Base-by-base conservation (phyloP, 2,113 vertebrate species). In the Tricholaema leucomelas region DNA sequence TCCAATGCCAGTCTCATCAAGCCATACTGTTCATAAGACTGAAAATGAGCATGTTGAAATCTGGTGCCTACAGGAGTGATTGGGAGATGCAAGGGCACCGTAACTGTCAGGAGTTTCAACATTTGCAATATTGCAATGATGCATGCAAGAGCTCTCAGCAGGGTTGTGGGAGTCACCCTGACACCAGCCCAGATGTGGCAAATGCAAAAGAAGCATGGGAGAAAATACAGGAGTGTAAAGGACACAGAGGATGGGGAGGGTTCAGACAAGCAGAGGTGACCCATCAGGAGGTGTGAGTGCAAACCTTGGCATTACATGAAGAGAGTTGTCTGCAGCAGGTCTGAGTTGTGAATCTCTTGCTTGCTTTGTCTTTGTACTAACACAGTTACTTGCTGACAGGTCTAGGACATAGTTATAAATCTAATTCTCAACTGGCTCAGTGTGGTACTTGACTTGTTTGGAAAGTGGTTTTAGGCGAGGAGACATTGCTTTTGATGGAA, bases 101-200 rank as follows among this genome's bases (percentile, higher is more conserved):
- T 20, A 65, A 58, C 59, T 80, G 44, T 19, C 14, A 35, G 71
- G 36, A 8, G 5, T 71, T 87, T 48, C 44, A 54, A 36, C 35
- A 23, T 31, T 44, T 74, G 64, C 48, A 28, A 0, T 56, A 27
- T 63, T 28, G n/a, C 28, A 18, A 10, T 15, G 38, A 15, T 87
- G 38, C 64, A 38, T 76, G 24, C 35, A 33, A n/a, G n/a, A 90
- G 23, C 59, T 58, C 40, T 65, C 2, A 1, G 15, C 12, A 27
- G 64, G 50, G 40, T 30, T 1, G 0, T 28, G 56, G 72, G 40
- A 77, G 21, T 58, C 54, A 28, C 30, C 59, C 5, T 0, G 0
- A 15, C 16, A 59, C 33, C 55, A 56, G n/a, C 4, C 3, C 28
- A 44, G 79, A 28, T 65, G 11, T 0, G 1, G 76, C 31, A 25